phyloP scores from a whole-genome alignment of 2,113 vertebrate genomes.

The Zosterops pallidus region DNA sequence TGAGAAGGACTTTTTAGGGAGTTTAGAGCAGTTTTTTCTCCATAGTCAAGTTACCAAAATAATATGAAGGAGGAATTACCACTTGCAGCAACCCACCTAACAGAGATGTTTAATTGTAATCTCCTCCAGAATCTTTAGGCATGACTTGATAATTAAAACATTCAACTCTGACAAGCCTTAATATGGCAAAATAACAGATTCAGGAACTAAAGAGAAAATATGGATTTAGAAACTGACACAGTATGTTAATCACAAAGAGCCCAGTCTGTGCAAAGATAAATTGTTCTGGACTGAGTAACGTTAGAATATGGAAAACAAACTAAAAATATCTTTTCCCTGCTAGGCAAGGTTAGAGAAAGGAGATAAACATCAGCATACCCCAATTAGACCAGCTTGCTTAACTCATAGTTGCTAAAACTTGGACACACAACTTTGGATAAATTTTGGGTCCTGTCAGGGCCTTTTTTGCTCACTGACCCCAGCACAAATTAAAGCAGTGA shows the following conservation, averaged over 20 bases:
- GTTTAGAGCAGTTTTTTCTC: neutral
- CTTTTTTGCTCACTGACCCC: neutral
- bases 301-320: neutral
- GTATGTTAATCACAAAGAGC: neutral
- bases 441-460: neutral
- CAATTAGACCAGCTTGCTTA: neutral
- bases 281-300: neutral
- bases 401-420: neutral
- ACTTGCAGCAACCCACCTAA: neutral
- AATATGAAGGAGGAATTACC: neutral
- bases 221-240: slow-evolving; percentile 31
- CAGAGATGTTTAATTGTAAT: neutral
- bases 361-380: neutral
- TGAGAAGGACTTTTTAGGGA: neutral
- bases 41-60: neutral
- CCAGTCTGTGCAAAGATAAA: neutral
- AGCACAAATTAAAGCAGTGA: neutral
- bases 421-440: neutral
- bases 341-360: slow-evolving; percentile 9
- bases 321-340: slow-evolving; percentile 33
- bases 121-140: neutral
- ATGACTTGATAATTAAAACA: slow-evolving; percentile 17
- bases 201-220: slow-evolving; percentile 39
- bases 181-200: slow-evolving; percentile 45
- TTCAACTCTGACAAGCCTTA: slow-evolving; percentile 4